These are phyloP conservation scores for Macrobrachium rosenbergii DNA, from an alignment of 1,140 invertebrate species.

Conservation along the genomic window DNA sequence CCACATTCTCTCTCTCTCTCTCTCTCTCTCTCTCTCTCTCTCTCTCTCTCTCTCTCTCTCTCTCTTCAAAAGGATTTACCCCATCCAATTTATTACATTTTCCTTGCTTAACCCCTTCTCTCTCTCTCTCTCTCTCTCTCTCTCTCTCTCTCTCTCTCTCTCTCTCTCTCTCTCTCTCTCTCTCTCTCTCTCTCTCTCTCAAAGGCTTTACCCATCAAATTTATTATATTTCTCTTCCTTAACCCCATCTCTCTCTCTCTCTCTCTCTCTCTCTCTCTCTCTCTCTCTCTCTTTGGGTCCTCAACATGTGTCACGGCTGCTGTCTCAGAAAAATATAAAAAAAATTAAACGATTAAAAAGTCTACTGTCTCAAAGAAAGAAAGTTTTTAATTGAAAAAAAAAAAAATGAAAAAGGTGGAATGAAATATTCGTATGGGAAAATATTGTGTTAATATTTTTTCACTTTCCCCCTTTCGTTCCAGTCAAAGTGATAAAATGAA, in stretches of 20 bases:
- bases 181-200: slow-evolving; percentile 9
- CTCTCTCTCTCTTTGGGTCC: not conserved
- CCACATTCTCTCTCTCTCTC: not conserved
- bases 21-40: slow-evolving; percentile 26
- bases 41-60: not conserved
- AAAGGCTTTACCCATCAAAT: not conserved
- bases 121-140: not conserved
- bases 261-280: not conserved
- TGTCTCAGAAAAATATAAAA: not conserved
- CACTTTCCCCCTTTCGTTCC: not conserved
- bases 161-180: slow-evolving; percentile 1
- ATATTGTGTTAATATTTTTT: not conserved
- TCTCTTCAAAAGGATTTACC: not conserved
- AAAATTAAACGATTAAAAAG: too few species aligned
- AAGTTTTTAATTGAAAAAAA: too few species aligned
- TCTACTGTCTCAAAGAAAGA: too few species aligned
- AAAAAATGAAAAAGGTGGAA: too few species aligned
- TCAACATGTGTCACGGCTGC: not conserved
- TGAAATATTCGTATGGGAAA: too few species aligned
- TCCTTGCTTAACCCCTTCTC: not conserved
- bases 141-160: not conserved
- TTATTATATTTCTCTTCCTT: too few species aligned
- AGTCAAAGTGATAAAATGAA: too few species aligned
- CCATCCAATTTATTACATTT: not conserved
- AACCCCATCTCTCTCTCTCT: not conserved